phyloP scores from a whole-genome alignment of 2,888 invertebrate genomes.

The Lamproptera curius region DNA sequence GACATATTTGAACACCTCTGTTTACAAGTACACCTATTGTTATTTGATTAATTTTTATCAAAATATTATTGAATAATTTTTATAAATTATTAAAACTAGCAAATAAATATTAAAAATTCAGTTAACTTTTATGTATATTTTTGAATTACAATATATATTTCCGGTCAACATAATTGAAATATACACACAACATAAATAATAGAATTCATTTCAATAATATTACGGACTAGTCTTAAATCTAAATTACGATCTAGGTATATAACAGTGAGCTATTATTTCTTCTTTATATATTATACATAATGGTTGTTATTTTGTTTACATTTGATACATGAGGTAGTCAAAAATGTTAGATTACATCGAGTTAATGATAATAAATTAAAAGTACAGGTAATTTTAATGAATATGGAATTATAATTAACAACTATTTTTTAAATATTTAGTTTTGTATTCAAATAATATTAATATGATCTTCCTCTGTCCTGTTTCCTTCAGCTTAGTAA shows the following conservation, averaged over 20 bases:
- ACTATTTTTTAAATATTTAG: slow-evolving; percentile 60
- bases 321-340: slow-evolving; percentile 60
- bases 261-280: slow-evolving; percentile 41
- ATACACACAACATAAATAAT: slow-evolving; percentile 14
- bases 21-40: too few species aligned
- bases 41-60: too few species aligned
- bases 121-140: too few species aligned
- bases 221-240: slow-evolving; percentile 21
- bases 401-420: slow-evolving; percentile 59
- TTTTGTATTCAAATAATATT: slow-evolving; percentile 60
- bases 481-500: slow-evolving; percentile 38
- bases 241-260: slow-evolving; percentile 44
- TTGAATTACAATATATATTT: neutral
- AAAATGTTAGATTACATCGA: slow-evolving; percentile 65
- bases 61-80: too few species aligned
- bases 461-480: slow-evolving; percentile 52
- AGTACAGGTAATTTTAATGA: slow-evolving; percentile 70
- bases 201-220: slow-evolving; percentile 13
- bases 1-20: neutral
- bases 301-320: slow-evolving; percentile 54
- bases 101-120: too few species aligned
- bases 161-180: slow-evolving; percentile 10
- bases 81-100: too few species aligned
- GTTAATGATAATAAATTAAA: slow-evolving; percentile 63
- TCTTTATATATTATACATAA: slow-evolving; percentile 17